phyloP scores from a whole-genome alignment of 1,140 invertebrate genomes.

The Diprion similis region DNA sequence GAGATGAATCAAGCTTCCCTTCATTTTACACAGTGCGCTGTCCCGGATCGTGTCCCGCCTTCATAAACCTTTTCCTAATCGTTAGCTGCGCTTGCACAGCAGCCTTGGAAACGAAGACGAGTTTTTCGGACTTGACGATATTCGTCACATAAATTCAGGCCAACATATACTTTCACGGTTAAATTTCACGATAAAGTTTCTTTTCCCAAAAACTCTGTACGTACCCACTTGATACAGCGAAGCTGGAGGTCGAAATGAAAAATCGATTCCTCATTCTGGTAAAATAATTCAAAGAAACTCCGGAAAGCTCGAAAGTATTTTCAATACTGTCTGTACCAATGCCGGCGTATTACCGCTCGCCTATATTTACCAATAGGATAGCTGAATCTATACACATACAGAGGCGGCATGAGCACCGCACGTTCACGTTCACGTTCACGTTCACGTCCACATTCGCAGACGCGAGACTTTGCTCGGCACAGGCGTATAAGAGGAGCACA shows the following conservation, averaged over 20 bases:
- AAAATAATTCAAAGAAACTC: background rate
- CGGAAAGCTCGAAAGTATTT: background rate
- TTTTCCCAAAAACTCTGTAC: background rate
- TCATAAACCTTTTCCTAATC: too few species aligned
- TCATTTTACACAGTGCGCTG: background rate
- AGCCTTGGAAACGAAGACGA: too few species aligned
- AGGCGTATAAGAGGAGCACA: background rate
- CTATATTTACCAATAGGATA: conserved; percentile 48
- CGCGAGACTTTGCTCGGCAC: background rate
- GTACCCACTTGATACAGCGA: background rate
- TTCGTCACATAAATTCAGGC: too few species aligned
- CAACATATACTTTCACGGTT: too few species aligned
- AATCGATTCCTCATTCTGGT: background rate
- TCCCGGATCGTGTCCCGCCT: too few species aligned
- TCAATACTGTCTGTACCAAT: conserved; percentile 36
- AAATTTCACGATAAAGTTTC: too few species aligned
- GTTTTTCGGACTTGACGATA: too few species aligned
- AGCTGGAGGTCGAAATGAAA: too few species aligned
- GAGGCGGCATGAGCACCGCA: background rate
- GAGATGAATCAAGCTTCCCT: conserved; percentile 48
- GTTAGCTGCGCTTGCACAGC: too few species aligned
- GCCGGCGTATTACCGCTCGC: conserved; percentile 23
- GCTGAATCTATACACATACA: conserved; percentile 36
- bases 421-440: background rate
- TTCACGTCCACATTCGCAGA: background rate